Evolutionary conservation across 2,113 vertebrate genomes (phyloP).

Genomic region (Caloenas nicobarica): DNA sequence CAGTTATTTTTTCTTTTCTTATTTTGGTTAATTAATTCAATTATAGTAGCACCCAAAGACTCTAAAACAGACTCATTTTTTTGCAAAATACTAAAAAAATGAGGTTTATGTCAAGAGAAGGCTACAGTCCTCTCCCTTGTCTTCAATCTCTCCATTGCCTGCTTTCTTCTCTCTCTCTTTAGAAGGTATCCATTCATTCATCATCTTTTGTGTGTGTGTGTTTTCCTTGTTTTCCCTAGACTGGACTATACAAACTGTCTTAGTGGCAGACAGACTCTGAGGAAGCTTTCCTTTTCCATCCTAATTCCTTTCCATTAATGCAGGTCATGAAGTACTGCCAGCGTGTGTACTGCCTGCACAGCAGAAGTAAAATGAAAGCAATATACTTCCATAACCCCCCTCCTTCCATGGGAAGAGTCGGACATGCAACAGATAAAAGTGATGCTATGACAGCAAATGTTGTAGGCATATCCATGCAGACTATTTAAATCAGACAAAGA

Average conservation of each 20-base stretch:
- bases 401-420: rapidly evolving
- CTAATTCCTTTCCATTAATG: not conserved
- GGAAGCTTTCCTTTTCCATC: constrained; percentile 13
- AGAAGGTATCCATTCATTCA: not conserved
- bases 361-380: not conserved
- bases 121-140: not conserved
- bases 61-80: not conserved
- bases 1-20: not conserved
- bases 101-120: constrained; percentile 6
- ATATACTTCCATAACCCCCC: not conserved
- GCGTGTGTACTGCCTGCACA: not conserved
- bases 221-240: constrained; percentile 16
- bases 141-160: not conserved
- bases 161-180: not conserved
- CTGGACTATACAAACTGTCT: not conserved
- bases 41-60: not conserved
- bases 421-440: not conserved
- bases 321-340: not conserved
- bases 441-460: not conserved
- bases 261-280: not conserved
- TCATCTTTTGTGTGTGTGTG: not conserved
- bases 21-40: not conserved
- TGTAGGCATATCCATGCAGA: not conserved
- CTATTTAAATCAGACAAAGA: not conserved
- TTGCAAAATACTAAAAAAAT: not conserved